Evolutionary conservation across 2,797 vertebrate species (phyloP), one percentile per base, ranked within the genome.

Genomic region (Cyprinella venusta): DNA sequence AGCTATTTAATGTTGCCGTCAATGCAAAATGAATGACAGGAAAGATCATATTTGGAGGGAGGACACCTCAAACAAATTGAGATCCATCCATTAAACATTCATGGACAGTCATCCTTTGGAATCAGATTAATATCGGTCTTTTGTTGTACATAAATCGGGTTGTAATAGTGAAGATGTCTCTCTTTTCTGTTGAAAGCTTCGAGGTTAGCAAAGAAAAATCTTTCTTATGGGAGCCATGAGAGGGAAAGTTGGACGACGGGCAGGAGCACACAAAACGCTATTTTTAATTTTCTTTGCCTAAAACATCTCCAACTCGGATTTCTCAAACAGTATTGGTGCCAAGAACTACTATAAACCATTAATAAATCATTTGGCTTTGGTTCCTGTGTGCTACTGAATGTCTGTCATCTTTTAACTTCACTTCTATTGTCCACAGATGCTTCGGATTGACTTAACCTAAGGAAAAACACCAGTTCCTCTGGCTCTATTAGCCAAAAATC

Each of bases 331-430:
- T 26, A 6, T 69, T 26, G 18, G 18, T 76, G 92, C 93, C 94
- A 94, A 94, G 87, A 93, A 84, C 89, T 91, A 91, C 93, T 90
- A 83, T 88, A 90, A 88, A 84, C 85, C 89, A 89, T 93, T 91
- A 90, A 90, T 93, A 94, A 94, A 94, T 94, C 92, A 92, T 89
- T 89, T 89, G 63, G 38, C 80, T 79, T 84, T 87, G 90, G 90
- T 87, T 88, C 76, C 80, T 89, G 77, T 85, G 88, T 87, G 92
- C 92, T 92, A 92, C 93, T 65, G 91, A 92, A 91, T 71, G 82
- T 90, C 88, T 91, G 87, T 83, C 64, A 86, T 80, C 81, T 76
- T 90, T 88, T 63, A 52, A 68, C 75, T 74, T 71, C 30, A 74
- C 87, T 85, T 90, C 78, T 86, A 85, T 86, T 85, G 84, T 86